Evolutionary conservation across 2,113 vertebrate genomes (phyloP), one percentile per base, ranked within the genome.

Genomic region (Stercorarius parasiticus): DNA sequence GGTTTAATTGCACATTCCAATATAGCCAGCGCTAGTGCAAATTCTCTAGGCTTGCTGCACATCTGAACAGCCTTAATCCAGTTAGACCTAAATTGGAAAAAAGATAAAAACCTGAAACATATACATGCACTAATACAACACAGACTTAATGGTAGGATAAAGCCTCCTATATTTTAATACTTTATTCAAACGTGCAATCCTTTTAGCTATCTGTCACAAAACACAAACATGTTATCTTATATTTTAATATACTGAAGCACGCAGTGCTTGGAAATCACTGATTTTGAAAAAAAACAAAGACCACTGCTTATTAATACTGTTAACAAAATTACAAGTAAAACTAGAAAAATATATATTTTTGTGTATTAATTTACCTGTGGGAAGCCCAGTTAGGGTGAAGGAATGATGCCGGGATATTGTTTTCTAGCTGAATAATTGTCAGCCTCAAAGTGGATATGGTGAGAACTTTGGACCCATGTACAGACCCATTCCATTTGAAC

Each of bases 31-130:
- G 99, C 99, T 96, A 99, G 95, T 52, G 99, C 99, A 97, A 99
- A 99, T 95, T 99, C 99, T 96, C 99, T 97, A 34, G 99, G 99
- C 89, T 99, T 99, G 97, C 99, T 99, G 97, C 99, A 99, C 99
- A 99, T 99, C 97, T 99, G 99, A 82, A 99, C 99, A 25, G 99
- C 99, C 94, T 99, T 99, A 97, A 99, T 99, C 99, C 99, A 99
- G 98, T 99, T 99, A 93, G 98, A 99, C 97, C 99, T 99, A 15
- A 36, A 91, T 76, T 58, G 43, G 88, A 83, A 77, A 90, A 93
- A 87, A 90, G 43, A 70, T 43, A 73, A 90, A 32, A 65, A 56
- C 40, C 56, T 90, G 70, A 90, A 85, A 91, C 34, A 79, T 34
- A 59, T 7, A 71, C 14, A 32, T 6, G 29, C 27, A 47, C 17